Percentiles rank a stretch among this genome's conserved stretches.
These are phyloP conservation scores for Tenthredo scrophulariae DNA, from an alignment of 2,888 invertebrate species.

Conservation along the genomic window DNA sequence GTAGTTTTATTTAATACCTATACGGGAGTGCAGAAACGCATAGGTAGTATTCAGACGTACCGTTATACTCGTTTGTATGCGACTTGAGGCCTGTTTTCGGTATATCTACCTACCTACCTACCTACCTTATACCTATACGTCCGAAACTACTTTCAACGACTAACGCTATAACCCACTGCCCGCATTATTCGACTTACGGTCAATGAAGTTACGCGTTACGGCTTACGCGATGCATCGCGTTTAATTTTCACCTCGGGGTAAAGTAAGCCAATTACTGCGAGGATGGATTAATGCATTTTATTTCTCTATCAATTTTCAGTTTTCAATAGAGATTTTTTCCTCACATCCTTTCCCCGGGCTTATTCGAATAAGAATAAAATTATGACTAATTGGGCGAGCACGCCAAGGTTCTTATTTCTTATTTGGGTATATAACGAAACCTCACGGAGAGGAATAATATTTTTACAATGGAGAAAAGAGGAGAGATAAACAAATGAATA, in stretches of 20 bases:
- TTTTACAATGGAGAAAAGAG: neutral
- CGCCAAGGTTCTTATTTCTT: neutral
- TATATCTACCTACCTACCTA: neutral
- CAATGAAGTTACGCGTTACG: neutral
- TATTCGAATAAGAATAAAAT: neutral
- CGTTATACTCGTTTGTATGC: conserved; percentile 53
- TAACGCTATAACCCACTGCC: conserved; percentile 52
- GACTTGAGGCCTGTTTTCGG: conserved; percentile 37
- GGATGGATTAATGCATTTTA: neutral
- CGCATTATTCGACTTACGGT: conserved; percentile 15
- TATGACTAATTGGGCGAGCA: neutral
- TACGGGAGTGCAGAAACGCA: conserved; percentile 46
- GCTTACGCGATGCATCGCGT: neutral
- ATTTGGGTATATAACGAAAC: neutral
- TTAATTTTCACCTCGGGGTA: neutral
- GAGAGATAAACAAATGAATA: neutral
- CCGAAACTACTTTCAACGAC: conserved; percentile 50
- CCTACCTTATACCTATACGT: neutral
- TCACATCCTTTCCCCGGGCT: too few relatives aligned
- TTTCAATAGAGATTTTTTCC: neutral
- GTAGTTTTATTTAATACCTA: neutral
- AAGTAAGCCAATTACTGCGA: neutral
- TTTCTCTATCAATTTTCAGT: neutral
- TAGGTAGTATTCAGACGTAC: conserved; percentile 28
- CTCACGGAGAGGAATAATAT: neutral